phyloP scores from a whole-genome alignment of 1,140 invertebrate genomes.

The Steinernema feltiae region DNA sequence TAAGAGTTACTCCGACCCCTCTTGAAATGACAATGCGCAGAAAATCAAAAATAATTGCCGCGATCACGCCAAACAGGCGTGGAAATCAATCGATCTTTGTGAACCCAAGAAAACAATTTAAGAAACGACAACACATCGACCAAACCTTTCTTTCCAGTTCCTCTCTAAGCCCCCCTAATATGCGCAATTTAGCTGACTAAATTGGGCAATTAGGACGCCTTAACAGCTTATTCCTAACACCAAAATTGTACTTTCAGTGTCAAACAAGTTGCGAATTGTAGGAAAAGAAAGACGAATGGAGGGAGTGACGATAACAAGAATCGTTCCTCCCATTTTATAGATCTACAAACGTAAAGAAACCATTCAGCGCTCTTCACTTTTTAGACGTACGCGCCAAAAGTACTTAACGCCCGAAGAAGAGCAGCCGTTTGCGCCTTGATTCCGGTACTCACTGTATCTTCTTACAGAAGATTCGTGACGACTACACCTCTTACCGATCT shows the following conservation, averaged over 20 bases:
- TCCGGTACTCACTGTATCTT: not conserved
- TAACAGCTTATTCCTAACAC: not conserved
- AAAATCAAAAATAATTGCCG: slow-evolving; percentile 12
- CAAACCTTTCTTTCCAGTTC: not conserved
- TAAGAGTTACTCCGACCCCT: not conserved
- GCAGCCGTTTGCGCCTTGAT: not conserved
- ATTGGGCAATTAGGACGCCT: not conserved
- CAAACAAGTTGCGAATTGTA: not conserved
- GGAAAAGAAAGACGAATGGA: not conserved
- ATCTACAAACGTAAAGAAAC: not conserved
- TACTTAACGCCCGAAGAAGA: not conserved
- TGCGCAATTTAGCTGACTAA: not conserved
- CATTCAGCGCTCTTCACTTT: not conserved
- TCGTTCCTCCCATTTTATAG: not conserved
- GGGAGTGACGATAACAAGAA: not conserved
- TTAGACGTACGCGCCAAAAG: not conserved
- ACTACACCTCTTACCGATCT: not conserved
- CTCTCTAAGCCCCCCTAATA: not conserved
- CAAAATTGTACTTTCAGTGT: not conserved
- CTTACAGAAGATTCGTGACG: not conserved
- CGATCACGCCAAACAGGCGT: not conserved
- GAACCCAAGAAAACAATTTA: not conserved
- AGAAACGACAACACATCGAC: not conserved
- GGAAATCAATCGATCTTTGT: not conserved
- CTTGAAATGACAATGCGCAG: not conserved